Evolutionary conservation across 2,797 vertebrate genomes (phyloP), one percentile per base, ranked within the genome.

Genomic region (Orestias chungarensis): DNA sequence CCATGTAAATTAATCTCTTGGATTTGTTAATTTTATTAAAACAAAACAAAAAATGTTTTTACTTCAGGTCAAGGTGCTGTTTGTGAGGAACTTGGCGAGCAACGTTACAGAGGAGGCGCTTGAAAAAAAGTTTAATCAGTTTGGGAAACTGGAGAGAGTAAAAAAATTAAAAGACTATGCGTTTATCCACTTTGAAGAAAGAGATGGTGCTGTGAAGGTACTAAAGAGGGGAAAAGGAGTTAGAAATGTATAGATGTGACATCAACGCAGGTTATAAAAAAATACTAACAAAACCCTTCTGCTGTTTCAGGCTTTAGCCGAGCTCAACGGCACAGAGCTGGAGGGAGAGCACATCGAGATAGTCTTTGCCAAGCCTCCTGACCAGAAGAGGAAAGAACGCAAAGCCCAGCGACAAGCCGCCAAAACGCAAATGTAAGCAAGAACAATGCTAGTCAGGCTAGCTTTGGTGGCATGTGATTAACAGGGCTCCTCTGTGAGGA

Each of bases 161-260:
- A 99, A 99, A 93, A 99, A 99, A 84, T 92, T 99, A 88, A 99
- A 99, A 94, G 98, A 99, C 87, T 99, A 99, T 66, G 98, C 98
- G 88, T 99, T 99, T 86, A 97, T 99, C 92, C 98, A 99, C 93
- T 99, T 98, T 78, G 97, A 99, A 88, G 98, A 99, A 62, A 90
- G 98, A 86, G 97, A 99, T 76, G 96, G 96, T 87, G 98, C 98
- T 79, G 96, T 99, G 78, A 99, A 99, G 97, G 98, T 99, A 95
- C 20, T 33, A 5, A 42, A 3, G 3, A 40, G 35, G 43, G 17
- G 11, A 0, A 23, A 40, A 3, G 15, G 15, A 42, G 23, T 10
- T 42, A 42, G 11, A 40, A n/a, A n/a, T 3, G 17, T 52, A 52
- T 52, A 12, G 3, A n/a, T 62, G 38, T n/a, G 59, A 15, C 59